A percentile compares a stretch with the other conserved stretches of the same genome.
Conservation (phyloP, 2,888 invertebrate genomes). For the Latheticus oryzae region DNA sequence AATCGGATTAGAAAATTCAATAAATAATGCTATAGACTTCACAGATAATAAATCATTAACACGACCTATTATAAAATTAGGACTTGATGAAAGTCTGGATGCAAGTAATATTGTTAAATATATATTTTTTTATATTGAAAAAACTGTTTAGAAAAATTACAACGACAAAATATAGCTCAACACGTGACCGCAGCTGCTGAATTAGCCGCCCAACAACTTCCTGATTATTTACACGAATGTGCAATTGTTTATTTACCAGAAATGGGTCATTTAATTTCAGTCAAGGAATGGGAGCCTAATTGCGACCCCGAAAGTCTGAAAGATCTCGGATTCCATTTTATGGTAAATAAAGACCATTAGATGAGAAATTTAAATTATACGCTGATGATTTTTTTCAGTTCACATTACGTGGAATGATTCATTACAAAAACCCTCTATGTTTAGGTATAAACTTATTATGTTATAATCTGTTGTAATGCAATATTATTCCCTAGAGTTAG, state of each 20-base stretch:
- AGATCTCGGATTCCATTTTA: constrained; percentile 77
- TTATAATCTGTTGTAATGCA: too few relatives aligned
- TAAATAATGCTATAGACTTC: constrained; percentile 80
- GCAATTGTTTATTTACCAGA: constrained; percentile 79
- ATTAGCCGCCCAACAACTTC: constrained; percentile 76
- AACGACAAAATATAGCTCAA: constrained; percentile 76
- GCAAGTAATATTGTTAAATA: constrained; percentile 68
- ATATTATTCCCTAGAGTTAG: constrained; percentile 72
- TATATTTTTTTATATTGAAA: constrained; percentile 12
- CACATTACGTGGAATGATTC: constrained; percentile 57
- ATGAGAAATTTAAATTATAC: too few relatives aligned
- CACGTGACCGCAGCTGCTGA: constrained; percentile 79
- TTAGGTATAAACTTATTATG: constrained; percentile 56
- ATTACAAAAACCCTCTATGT: constrained; percentile 64
- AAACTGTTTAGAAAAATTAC: constrained; percentile 72
- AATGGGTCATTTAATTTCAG: constrained; percentile 81
- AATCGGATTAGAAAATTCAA: constrained; percentile 73
- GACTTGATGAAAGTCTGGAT: constrained; percentile 82
- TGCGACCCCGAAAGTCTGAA: constrained; percentile 70
- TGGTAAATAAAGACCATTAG: constrained; percentile 71
- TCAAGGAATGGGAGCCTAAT: constrained; percentile 74
- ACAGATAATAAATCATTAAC: constrained; percentile 71
- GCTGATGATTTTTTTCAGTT: constrained; percentile 61
- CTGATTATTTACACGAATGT: constrained; percentile 75
- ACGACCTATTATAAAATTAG: constrained; percentile 79